Percentiles rank a stretch among this genome's conserved stretches.
Evolutionary conservation across 2,113 vertebrate species (phyloP).

Genomic region (Acinonyx jubatus): DNA sequence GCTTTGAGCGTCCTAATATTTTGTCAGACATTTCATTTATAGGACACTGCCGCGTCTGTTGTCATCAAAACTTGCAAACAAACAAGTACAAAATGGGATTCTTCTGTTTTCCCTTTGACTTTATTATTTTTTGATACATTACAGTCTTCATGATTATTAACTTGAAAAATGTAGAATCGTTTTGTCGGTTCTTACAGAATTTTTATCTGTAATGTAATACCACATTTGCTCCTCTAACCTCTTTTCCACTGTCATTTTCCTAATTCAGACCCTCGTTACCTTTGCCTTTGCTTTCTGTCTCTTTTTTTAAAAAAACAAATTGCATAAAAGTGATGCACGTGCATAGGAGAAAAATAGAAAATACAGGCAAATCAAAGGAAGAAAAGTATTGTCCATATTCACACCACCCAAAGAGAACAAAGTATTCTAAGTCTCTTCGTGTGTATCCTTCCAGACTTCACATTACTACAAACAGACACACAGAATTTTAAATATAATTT

Average conservation of each 20-base stretch:
- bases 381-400: neutral
- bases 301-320: neutral
- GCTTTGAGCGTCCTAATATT: neutral
- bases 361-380: neutral
- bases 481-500: neutral
- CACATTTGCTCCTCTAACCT: neutral
- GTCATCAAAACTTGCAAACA: neutral
- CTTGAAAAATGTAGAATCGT: neutral
- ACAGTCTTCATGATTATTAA: neutral
- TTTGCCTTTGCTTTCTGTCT: neutral
- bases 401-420: neutral
- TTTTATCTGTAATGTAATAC: neutral
- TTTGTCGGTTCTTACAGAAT: neutral
- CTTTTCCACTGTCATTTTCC: neutral
- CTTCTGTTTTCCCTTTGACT: neutral
- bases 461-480: neutral
- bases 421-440: neutral
- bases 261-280: neutral
- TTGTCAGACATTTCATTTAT: neutral
- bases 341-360: neutral
- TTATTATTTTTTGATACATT: neutral
- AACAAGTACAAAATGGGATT: neutral
- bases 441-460: neutral
- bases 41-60: neutral
- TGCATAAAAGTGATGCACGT: neutral